A percentile compares a stretch with the other conserved stretches of the same genome.
phyloP scores from a whole-genome alignment of 2,888 invertebrate species.

The Dynastes grantii region DNA sequence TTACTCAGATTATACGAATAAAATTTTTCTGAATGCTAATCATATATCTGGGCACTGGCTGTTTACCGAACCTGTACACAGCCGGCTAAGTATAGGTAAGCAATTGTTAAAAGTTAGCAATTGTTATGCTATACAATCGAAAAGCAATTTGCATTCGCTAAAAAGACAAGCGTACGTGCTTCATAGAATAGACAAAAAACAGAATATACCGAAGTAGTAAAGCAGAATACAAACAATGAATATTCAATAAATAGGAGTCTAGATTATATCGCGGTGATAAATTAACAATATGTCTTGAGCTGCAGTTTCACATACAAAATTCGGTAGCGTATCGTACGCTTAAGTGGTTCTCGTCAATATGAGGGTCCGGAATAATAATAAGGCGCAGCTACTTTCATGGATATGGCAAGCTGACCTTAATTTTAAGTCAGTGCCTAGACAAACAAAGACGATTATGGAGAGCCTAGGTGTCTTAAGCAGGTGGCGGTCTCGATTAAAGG shows the following conservation, averaged over 20 bases:
- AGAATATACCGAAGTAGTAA: constrained; percentile 40
- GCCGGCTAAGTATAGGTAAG: too few species aligned
- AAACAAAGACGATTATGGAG: constrained; percentile 41
- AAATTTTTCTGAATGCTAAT: neutral
- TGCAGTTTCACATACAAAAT: constrained; percentile 57
- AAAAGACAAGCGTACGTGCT: constrained; percentile 36
- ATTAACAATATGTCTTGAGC: constrained; percentile 56
- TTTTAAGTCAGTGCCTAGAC: constrained; percentile 46
- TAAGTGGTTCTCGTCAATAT: constrained; percentile 43
- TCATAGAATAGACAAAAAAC: constrained; percentile 39
- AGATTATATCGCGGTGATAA: constrained; percentile 52
- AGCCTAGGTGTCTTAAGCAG: constrained; percentile 36
- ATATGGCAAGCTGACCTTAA: constrained; percentile 48
- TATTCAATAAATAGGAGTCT: constrained; percentile 51
- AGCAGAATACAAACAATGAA: constrained; percentile 48
- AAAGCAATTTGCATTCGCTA: constrained; percentile 43
- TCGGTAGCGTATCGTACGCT: constrained; percentile 47
- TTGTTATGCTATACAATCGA: constrained; percentile 39
- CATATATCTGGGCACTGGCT: neutral
- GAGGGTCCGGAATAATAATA: constrained; percentile 47
- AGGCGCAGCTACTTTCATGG: constrained; percentile 50
- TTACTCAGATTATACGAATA: too few species aligned
- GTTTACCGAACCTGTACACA: too few species aligned
- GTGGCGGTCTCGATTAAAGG: constrained; percentile 15
- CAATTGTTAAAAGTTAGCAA: constrained; percentile 35